phyloP scores from a whole-genome alignment of 2,797 vertebrate genomes.

The Chaetophractus vellerosus region DNA sequence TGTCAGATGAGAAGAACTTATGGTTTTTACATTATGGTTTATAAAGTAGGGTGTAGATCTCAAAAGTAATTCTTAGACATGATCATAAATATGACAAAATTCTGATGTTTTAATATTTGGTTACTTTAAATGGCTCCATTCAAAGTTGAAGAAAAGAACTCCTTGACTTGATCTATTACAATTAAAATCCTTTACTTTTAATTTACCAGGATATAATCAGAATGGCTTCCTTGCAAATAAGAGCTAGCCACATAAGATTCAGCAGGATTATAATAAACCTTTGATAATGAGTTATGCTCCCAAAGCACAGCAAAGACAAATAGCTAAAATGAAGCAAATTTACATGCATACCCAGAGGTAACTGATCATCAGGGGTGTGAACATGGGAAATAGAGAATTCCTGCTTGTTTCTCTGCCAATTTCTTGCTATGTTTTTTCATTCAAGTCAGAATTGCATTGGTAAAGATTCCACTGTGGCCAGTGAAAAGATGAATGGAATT shows the following conservation, averaged over 20 bases:
- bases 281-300: constrained; percentile 81
- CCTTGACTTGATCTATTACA: constrained; percentile 71
- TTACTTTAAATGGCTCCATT: constrained; percentile 50
- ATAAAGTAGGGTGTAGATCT: neutral
- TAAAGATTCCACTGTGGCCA: constrained; percentile 90
- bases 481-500: constrained; percentile 92
- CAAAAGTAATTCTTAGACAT: constrained; percentile 50
- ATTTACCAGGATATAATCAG: constrained; percentile 80
- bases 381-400: constrained; percentile 89
- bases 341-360: constrained; percentile 85
- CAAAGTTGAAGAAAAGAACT: constrained; percentile 61
- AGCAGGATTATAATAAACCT: constrained; percentile 81
- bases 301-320: constrained; percentile 83
- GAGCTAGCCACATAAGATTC: constrained; percentile 82
- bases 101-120: constrained; percentile 63
- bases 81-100: constrained; percentile 55
- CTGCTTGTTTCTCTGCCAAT: constrained; percentile 88
- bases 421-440: constrained; percentile 89
- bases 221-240: constrained; percentile 77
- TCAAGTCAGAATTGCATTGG: constrained; percentile 88
- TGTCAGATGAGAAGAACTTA: constrained; percentile 53
- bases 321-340: constrained; percentile 87
- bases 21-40: neutral
- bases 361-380: constrained; percentile 83
- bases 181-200: constrained; percentile 76